Conservation (phyloP, 2,888 invertebrate genomes). For the Cepaea hortensis region DNA sequence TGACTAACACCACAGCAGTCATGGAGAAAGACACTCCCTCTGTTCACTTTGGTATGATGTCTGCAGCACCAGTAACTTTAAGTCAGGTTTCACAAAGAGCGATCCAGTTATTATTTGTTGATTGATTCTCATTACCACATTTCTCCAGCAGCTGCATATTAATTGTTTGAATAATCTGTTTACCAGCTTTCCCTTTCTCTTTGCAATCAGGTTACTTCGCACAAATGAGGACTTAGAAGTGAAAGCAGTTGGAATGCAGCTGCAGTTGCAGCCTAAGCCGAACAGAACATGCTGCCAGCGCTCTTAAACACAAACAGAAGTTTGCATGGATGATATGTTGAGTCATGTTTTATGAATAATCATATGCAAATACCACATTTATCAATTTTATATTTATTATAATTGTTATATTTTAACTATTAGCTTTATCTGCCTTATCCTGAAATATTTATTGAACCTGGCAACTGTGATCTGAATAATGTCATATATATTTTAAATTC, state of each 20-base stretch:
- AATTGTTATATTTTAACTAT: neutral
- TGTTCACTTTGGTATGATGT: too few species aligned
- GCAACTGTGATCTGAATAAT: neutral
- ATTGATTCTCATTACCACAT: too few species aligned
- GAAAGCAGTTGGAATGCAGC: slow-evolving; percentile 71
- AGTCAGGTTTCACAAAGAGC: too few species aligned
- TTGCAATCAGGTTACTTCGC: slow-evolving; percentile 49
- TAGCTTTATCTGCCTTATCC: too few species aligned
- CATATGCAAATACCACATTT: neutral
- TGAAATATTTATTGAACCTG: neutral
- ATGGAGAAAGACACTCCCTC: too few species aligned
- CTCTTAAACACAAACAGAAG: neutral
- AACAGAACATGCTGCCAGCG: slow-evolving; percentile 58
- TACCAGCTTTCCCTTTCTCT: neutral
- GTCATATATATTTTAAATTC: neutral
- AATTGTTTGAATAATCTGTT: too few species aligned
- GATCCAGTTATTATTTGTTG: too few species aligned
- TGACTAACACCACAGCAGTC: too few species aligned
- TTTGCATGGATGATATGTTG: neutral
- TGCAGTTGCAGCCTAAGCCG: slow-evolving; percentile 60
- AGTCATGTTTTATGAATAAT: neutral
- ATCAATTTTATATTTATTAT: neutral
- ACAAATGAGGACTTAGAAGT: slow-evolving; percentile 75
- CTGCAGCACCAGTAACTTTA: too few species aligned
- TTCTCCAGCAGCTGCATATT: too few species aligned